These are phyloP conservation scores for Drosophila lutescens DNA, from an alignment of 2,888 invertebrate species.

Conservation along the genomic window DNA sequence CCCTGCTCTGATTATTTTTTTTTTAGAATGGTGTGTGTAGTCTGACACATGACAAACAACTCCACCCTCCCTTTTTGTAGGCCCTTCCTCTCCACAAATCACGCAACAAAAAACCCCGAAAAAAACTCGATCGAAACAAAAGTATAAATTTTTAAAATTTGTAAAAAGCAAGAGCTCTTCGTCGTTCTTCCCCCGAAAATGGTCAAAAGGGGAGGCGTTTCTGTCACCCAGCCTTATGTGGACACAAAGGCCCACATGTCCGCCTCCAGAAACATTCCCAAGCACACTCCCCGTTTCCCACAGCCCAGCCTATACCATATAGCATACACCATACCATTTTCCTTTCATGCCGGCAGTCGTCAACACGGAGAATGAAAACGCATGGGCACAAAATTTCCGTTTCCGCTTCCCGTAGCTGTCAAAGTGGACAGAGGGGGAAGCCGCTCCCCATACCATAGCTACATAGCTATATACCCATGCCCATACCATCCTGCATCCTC, in stretches of 20 bases:
- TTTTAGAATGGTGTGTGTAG: slow-evolving; percentile 4
- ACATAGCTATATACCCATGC: not conserved
- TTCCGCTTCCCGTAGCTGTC: slow-evolving; percentile 75
- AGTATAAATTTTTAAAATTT: slow-evolving; percentile 57
- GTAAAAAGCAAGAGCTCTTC: slow-evolving; percentile 12
- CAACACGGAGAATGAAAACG: slow-evolving; percentile 77
- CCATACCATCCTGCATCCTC: slow-evolving; percentile 9
- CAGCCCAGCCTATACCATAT: not conserved
- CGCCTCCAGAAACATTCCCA: slow-evolving; percentile 24
- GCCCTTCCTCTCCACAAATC: slow-evolving; percentile 56
- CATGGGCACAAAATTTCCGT: slow-evolving; percentile 79
- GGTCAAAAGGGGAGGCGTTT: slow-evolving; percentile 1
- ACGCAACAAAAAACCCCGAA: slow-evolving; percentile 35
- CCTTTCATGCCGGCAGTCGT: slow-evolving; percentile 52
- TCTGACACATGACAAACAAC: slow-evolving; percentile 9
- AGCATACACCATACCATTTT: not conserved
- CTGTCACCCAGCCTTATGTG: slow-evolving; percentile 21
- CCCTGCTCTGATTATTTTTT: not conserved
- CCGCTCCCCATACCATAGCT: slow-evolving; percentile 5
- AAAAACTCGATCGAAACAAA: slow-evolving; percentile 65
- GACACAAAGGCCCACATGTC: slow-evolving; percentile 30
- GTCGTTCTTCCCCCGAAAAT: not conserved
- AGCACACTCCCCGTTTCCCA: slow-evolving; percentile 17
- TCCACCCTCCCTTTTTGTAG: not conserved
- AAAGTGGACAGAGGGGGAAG: slow-evolving; percentile 53